phyloP scores from a whole-genome alignment of 37 sponge, comb jelly and placozoan genomes.

The Axinella damicornis region DNA sequence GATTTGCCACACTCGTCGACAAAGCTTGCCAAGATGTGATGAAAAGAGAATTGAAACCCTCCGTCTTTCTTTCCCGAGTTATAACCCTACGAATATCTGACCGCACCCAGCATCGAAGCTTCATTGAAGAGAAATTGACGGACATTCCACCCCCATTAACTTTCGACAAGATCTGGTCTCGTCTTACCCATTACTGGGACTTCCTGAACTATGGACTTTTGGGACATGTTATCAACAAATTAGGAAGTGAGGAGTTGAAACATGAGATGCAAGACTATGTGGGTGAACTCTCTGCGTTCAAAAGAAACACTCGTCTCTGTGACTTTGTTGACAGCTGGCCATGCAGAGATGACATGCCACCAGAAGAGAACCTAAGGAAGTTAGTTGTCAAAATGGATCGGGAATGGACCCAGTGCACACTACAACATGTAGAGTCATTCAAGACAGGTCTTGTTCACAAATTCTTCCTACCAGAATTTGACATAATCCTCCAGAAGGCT shows the following conservation, averaged over 20 bases:
- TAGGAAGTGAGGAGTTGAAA: not conserved
- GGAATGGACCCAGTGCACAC: not conserved
- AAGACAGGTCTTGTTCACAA: not conserved
- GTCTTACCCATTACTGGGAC: no score
- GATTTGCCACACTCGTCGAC: no score
- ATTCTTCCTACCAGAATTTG: not conserved
- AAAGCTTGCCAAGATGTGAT: no score
- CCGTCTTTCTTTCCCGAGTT: no score
- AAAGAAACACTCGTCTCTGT: not conserved
- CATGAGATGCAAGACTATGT: not conserved
- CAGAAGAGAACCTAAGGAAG: not conserved
- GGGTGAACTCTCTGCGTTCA: not conserved
- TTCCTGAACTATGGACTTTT: no score
- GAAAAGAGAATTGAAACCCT: no score
- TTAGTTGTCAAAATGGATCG: not conserved
- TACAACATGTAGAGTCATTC: not conserved
- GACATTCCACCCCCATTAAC: no score
- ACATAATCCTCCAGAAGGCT: not conserved
- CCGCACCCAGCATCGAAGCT: no score
- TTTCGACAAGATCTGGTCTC: no score
- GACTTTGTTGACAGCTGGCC: constrained; percentile 7
- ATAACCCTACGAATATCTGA: no score
- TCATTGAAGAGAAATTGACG: no score
- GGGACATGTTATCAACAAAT: no score
- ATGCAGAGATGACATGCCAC: not conserved